Percentiles rank a stretch among this genome's conserved stretches.
These are phyloP conservation scores for Synanthedon andrenaeformis DNA, from an alignment of 2,888 invertebrate species.

Conservation along the genomic window DNA sequence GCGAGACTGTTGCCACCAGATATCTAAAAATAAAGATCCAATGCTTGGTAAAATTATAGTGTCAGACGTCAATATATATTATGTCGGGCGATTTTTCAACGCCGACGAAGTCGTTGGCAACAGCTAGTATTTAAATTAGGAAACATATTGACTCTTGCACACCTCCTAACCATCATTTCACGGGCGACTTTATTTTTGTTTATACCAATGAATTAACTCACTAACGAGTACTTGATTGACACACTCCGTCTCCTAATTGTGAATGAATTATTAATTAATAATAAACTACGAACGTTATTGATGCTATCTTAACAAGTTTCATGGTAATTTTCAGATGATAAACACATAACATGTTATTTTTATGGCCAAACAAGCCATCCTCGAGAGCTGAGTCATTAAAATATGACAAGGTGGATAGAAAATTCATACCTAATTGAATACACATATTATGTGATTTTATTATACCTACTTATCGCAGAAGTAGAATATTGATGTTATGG, in stretches of 20 bases:
- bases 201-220: background rate
- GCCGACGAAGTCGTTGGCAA: too few relatives aligned
- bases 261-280: slow-evolving; percentile 19
- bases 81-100: too few relatives aligned
- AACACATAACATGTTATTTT: slow-evolving; percentile 26
- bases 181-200: background rate
- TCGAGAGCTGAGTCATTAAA: slow-evolving; percentile 6
- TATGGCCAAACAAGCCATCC: slow-evolving; percentile 18
- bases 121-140: too few relatives aligned
- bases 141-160: too few relatives aligned
- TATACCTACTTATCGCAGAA: background rate
- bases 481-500: too few relatives aligned
- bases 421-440: background rate
- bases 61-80: too few relatives aligned
- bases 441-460: background rate
- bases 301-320: slow-evolving; percentile 17
- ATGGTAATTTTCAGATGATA: slow-evolving; percentile 25
- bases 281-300: slow-evolving; percentile 26
- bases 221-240: background rate
- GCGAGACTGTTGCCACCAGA: too few relatives aligned
- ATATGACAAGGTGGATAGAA: background rate
- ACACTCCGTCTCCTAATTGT: slow-evolving; percentile 1
- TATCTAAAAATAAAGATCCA: too few relatives aligned
- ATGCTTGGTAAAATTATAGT: too few relatives aligned
- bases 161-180: too few relatives aligned